Base-by-base conservation (phyloP, 2,797 vertebrate genomes). In the Xiphorhynchus erythropygius region DNA sequence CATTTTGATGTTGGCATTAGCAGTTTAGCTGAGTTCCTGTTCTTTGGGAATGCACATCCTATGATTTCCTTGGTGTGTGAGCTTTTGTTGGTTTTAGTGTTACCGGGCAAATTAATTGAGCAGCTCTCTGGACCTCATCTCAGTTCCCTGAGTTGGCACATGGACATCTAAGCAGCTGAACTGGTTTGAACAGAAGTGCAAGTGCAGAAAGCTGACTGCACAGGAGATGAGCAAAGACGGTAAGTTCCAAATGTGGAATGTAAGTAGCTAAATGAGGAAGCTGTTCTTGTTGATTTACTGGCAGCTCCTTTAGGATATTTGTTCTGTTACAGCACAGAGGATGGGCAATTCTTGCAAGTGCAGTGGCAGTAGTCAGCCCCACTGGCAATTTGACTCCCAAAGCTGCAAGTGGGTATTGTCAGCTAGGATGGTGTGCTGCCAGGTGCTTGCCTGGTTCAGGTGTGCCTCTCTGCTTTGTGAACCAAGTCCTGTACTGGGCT, bases 1-100 rank as follows among this genome's bases (percentile, higher is more conserved):
- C 13, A 47, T 85, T 91, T 64, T 78, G 42, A 18, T 74, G 49
- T 94, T 89, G 30, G 28, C 24, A 7, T 79, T 95, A 64, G 56
- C 42, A 28, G 15, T 41, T 46, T 69, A 62, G 46, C 13, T 64
- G 65, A 85, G 46, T 80, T 95, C 60, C 42, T 65, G 42, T 62
- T 56, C 49, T 57, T 71, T 62, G 50, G 53, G 42, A 85, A 39
- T 57, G 41, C 8, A 7, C 7, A 18, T 84, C 22, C 50, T 30
- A 1, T 64, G 13, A 47, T 30, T 85, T 32, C 5, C 15, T 71
- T 59, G 28, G 8, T 55, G 17, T 39, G 35, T 7, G 59, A 42
- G 33, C 17, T 37, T 65, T n/a, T 65, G 5, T 18, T 44, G 8
- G 11, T 49, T 83, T 91, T 70, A 57, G 21, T 77, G 49, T 68